Evolutionary conservation across 92 coral and sea anemone genomes (phyloP), one percentile per base, ranked within the genome.

Genomic region (Nematostella vectensis): DNA sequence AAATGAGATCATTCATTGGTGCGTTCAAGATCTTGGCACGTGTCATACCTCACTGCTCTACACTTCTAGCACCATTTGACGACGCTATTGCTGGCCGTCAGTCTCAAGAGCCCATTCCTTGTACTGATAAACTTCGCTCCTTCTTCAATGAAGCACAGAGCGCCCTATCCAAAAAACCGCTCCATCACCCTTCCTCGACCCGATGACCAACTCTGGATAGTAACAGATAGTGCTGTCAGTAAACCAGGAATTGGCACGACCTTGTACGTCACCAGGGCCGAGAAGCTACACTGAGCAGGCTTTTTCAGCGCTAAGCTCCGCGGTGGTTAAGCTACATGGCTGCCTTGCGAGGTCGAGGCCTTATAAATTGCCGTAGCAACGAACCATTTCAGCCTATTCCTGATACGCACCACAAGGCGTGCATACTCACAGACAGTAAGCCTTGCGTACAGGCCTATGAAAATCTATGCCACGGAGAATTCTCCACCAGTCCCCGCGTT

Each of bases 161-260:
- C 16, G 72, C 79, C 42, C 71, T 80, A 29, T 48, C 71, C 19
- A 26, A 70, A 20, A n/a, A 13, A 54, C 17, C 69, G 65, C 68
- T 24, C 68, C 3, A 71, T 74, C 56, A 74, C 68, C 2, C 63
- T 74, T 19, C 82, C 88, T 48, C 68, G 65, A 44, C 82, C 74
- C 27, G 69, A 61, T 28, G 82, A 80, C 72, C 81, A 61, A 57
- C 52, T 79, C n/a, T 74, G 81, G 77, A 42, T 55, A 29, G 76
- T 74, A 33, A 79, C 77, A 21, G 78, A 33, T 33, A 15, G 40
- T 6, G 40, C 8, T 33, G 40, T 33, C 15, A 6, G 15, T 15
- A 33, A 33, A 68, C 82, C 82, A 1, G 69, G 78, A 17, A 80
- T 81, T 20, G 78, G 62, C 31, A 83, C 78, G 11, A 81, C 71